phyloP scores from a whole-genome alignment of 2,113 vertebrate genomes.

The Emydura subglobosa region DNA sequence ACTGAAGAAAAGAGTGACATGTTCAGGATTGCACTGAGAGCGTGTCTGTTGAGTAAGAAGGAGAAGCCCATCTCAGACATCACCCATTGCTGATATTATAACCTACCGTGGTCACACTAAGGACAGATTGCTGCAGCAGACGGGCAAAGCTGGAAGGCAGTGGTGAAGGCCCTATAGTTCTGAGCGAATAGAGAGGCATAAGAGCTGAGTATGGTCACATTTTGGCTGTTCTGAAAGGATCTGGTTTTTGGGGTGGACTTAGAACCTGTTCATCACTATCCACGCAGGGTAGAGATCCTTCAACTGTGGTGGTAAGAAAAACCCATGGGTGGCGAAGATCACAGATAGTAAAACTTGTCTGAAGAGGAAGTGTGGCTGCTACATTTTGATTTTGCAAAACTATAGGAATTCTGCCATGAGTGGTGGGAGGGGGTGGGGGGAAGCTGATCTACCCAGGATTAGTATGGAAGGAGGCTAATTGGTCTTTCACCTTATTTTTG shows the following conservation, averaged over 20 bases:
- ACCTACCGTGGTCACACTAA: background rate
- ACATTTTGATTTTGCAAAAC: slow-evolving; percentile 8
- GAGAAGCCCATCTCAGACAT: background rate
- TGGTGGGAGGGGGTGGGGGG: background rate
- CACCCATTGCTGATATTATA: background rate
- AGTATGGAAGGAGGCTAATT: slow-evolving; percentile 74
- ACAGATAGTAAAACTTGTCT: background rate
- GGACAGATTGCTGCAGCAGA: background rate
- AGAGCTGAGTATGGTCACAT: background rate
- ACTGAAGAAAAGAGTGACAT: background rate
- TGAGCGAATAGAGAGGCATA: background rate
- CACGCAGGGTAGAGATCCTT: background rate
- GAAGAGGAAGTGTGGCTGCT: background rate
- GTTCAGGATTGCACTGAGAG: background rate
- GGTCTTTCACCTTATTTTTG: slow-evolving; percentile 79
- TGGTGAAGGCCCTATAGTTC: background rate
- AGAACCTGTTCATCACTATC: background rate
- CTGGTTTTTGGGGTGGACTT: background rate
- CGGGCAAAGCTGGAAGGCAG: background rate
- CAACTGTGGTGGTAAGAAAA: background rate
- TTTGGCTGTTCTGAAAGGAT: background rate
- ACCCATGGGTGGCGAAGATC: background rate
- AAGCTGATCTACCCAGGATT: slow-evolving; percentile 69
- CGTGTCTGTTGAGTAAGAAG: background rate
- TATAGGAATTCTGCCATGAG: background rate